These are phyloP conservation scores for Drosophila bunnanda DNA, from an alignment of 2,888 invertebrate species.

Conservation along the genomic window DNA sequence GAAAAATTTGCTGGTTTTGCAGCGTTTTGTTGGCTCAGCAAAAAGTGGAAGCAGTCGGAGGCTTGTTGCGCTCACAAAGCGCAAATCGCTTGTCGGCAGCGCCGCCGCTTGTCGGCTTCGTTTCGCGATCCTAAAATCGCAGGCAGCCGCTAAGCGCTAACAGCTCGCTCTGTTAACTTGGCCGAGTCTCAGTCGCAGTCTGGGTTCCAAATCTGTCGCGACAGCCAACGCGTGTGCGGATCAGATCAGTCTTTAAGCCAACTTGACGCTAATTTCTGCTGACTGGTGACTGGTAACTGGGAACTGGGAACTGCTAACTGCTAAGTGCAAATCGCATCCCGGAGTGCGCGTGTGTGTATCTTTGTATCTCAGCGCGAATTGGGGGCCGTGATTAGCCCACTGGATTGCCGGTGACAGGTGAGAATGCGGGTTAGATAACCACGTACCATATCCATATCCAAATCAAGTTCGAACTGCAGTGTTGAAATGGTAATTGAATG, in stretches of 20 bases:
- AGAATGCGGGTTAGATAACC: constrained; percentile 24
- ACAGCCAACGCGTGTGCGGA: constrained; percentile 76
- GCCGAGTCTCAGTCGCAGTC: constrained; percentile 56
- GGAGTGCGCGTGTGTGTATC: constrained; percentile 26
- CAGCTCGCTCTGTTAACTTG: constrained; percentile 21
- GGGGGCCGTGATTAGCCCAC: constrained; percentile 22
- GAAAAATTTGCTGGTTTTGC: constrained; percentile 38
- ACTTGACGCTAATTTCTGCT: constrained; percentile 61
- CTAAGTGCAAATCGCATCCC: constrained; percentile 6
- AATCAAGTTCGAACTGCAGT: constrained; percentile 26
- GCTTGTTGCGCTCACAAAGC: constrained; percentile 19
- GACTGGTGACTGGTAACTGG: constrained; percentile 43
- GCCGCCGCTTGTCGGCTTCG: constrained; percentile 20
- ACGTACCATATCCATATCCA: constrained; percentile 6
- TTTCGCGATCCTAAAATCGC: constrained; percentile 45
- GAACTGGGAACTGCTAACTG: neutral
- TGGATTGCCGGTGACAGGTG: constrained; percentile 37
- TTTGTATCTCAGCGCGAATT: constrained; percentile 3
- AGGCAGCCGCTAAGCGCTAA: constrained; percentile 14
- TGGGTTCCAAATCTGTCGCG: constrained; percentile 75
- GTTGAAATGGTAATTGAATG: constrained; percentile 62
- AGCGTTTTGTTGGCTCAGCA: constrained; percentile 68
- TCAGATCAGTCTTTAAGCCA: constrained; percentile 43
- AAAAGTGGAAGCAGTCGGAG: constrained; percentile 58
- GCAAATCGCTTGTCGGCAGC: constrained; percentile 31